phyloP scores from a whole-genome alignment of 2,797 vertebrate species.

The Dallia pectoralis region DNA sequence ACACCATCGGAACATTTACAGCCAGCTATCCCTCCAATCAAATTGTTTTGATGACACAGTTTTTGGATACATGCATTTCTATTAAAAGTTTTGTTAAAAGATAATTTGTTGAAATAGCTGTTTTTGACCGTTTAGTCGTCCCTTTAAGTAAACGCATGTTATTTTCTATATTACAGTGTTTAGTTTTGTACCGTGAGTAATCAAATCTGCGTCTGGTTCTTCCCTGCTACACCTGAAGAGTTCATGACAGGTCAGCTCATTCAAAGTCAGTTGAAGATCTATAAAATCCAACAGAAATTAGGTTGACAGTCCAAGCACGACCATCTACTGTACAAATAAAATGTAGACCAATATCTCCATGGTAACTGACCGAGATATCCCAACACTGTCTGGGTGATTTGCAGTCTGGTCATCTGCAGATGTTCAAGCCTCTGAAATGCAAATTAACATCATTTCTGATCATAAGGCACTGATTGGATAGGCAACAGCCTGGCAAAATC shows the following conservation, averaged over 20 bases:
- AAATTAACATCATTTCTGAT: constrained; percentile 44
- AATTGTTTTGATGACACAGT: too few species aligned
- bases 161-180: too few species aligned
- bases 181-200: too few species aligned
- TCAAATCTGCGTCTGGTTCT: too few species aligned
- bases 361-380: background rate
- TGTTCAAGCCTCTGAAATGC: constrained; percentile 5
- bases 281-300: constrained; percentile 5
- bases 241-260: background rate
- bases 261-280: background rate
- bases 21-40: too few species aligned
- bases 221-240: too few species aligned
- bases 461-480: constrained; percentile 27
- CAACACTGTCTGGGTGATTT: background rate
- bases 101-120: too few species aligned
- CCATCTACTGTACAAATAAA: background rate
- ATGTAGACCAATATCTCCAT: background rate
- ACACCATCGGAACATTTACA: too few species aligned
- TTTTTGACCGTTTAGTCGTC: too few species aligned
- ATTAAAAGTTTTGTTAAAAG: too few species aligned
- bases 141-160: too few species aligned
- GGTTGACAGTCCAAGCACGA: background rate
- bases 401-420: background rate
- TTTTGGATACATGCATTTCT: too few species aligned
- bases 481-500: constrained; percentile 1